Evolutionary conservation across 2,797 vertebrate species (phyloP), one percentile per base, ranked within the genome.

Genomic region (Muscicapa striata): DNA sequence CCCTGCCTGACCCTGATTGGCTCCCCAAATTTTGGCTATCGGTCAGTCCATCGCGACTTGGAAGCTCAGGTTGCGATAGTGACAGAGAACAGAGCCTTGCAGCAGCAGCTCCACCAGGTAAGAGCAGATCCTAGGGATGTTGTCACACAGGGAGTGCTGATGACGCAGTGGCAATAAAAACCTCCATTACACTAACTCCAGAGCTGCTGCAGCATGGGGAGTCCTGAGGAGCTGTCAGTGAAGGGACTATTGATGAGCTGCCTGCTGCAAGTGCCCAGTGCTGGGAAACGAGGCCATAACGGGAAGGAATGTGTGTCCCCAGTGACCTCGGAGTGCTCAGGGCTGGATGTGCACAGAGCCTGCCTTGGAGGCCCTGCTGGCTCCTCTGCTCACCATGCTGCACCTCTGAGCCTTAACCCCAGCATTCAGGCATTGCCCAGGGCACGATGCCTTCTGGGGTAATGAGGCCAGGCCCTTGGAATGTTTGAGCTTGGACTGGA

Each of bases 1-100:
- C 99, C 99, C 80, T 99, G 99, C 94, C 99, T 99, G 90, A 99
- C 99, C 83, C 98, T 99, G 87, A 99, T 99, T 82, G 99, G 99
- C 96, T 99, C 99, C 79, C 99, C 99, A 69, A 99, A 99, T 97
- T 99, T 99, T 9, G 99, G 99, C 12, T 99, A 99, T 97, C 98
- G 99, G 90, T 99, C 99, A 0, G 99, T 99, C 93, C 99, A 99
- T 96, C 98, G 99, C 30, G 99, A 99, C 97, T 98, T 99, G 96
- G 99, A 99, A 97, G 99, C 99, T 84, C 99, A 99, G 96, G 98
- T 99, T 24, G 99, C 99, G 8, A 99, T 99, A 63, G 98, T 99
- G 94, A 99, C 99, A 1, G 98, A 99, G 90, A 99, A 98, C 34
- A 97, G 97, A 95, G 98, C 98, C 58, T 96, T 99, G 95, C 99